Percentiles rank a stretch among this genome's conserved stretches.
Evolutionary conservation across 2,797 vertebrate species (phyloP).

Genomic region (Spheniscus humboldti): DNA sequence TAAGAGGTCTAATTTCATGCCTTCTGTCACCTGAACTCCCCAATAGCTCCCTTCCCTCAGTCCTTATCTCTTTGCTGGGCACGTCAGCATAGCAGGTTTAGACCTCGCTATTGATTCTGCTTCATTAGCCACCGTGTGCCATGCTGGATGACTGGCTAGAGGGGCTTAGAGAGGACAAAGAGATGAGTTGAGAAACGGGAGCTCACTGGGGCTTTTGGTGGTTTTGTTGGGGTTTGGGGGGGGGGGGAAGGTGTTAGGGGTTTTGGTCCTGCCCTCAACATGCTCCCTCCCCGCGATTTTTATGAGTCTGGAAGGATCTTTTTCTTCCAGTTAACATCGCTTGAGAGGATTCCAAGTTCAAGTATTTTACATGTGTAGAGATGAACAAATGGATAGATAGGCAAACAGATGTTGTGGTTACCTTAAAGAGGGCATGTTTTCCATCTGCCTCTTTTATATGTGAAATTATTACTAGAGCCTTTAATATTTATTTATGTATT

Average conservation of each 20-base stretch:
- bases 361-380: neutral
- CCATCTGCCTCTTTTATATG: neutral
- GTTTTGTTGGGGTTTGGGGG: neutral
- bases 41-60: neutral
- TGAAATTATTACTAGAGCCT: neutral
- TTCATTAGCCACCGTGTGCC: rapidly evolving
- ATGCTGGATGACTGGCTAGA: rapidly evolving
- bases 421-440: neutral
- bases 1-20: neutral
- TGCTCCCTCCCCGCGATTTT: neutral
- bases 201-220: neutral
- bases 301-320: neutral
- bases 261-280: neutral
- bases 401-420: neutral
- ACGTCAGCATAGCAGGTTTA: neutral
- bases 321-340: neutral
- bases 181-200: neutral
- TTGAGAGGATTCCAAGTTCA: neutral
- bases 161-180: neutral
- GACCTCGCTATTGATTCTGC: neutral
- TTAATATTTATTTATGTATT: constrained; percentile 44
- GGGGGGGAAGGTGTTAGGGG: rapidly evolving
- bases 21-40: neutral
- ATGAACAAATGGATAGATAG: neutral
- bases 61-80: neutral